Base-by-base conservation (phyloP, 2,888 invertebrate genomes). In the Drepana falcataria region DNA sequence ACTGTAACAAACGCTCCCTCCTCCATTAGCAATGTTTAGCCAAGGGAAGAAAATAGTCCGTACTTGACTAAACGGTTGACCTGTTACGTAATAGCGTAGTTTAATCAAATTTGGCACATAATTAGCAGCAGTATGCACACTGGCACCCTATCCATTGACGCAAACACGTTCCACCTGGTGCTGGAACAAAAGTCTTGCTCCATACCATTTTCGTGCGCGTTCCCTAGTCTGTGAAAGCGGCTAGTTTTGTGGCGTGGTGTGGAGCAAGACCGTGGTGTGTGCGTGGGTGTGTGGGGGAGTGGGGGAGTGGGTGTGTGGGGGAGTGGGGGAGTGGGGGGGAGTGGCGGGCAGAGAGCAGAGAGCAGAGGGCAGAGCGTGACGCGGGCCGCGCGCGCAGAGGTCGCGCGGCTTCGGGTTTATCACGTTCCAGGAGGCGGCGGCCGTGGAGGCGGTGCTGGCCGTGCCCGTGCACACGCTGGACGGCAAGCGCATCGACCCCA, bases 401-500 rank as follows among this genome's bases (percentile, higher is more conserved):
- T 97, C 97, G 92, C 95, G 97, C 85, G 97, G 97, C 79, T 97
- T 97, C 87, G 96, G 97, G 78, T 97, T 97, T 92, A 97, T 97
- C 87, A 97, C 97, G 76, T 97, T 97, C 92, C 95, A 96, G 85
- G 97, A 97, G 86, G 96, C 97, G 56, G 93, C 95, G 66, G 95
- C 96, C 76, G 97, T 97, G 64, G 97, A 97, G 87, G 96, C 96
- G 91, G 97, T 97, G 58, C 93, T 97, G 55, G 96, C 96, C 73
- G 96, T 97, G 67, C 96, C 96, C 57, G 95, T 96, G 64, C 97
- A 97, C 92, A 96, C 96, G 53, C 92, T 97, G 68, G 97, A 97
- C 86, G 97, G 97, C 63, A 97, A 97, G 88, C 96, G 97, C 87
- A 97, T 97, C 83, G 97, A 97, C 83, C 97, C 97, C 56, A 97